Base-by-base conservation (phyloP, 1,140 invertebrate genomes). In the Halictus rubicundus region DNA sequence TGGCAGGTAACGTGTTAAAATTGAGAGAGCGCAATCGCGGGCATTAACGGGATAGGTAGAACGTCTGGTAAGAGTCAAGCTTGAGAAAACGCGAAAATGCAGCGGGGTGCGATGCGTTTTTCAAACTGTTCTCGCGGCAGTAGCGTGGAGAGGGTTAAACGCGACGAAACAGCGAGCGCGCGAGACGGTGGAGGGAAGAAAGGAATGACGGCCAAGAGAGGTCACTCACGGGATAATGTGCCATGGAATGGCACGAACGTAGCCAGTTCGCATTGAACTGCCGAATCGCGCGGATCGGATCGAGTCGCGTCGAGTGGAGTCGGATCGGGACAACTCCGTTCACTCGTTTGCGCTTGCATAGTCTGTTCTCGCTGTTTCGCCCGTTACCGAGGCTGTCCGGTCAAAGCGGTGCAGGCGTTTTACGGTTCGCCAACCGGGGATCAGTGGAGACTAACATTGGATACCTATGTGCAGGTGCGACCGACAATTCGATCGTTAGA, bases 181-280 rank as follows among this genome's bases (percentile, higher is more conserved):
- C 39, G 69, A 32, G 27, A 57, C 60, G 46, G 60, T 63, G 63
- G 63, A 46, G 25, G 42, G 32, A 23, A 37, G 52, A 59, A 65
- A 65, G 59, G 49, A 79, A 69, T 39, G 54, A 49, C 68, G 27
- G 52, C 21, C 42, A 54, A 63, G 73, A 87, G 83, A 78, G 73
- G 66, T 78, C 83, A 87, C 65, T 71, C 68, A 74, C 27, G 69
- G 70, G 83, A 85, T 81, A 75, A 85, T 78, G 69, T 73, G 78
- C 79, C 83, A 79, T 85, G 87, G 82, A 81, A 87, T 82, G 76
- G 81, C 63, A 86, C 64, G 87, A 68, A 86, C 69, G 74, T 61
- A 85, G 68, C 78, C 87, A 88, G 87, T 88, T 82, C 69, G 84
- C 68, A 88, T 82, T 82, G 75, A 88, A 88, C 87, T 88, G 84